These are phyloP conservation scores for Ctenomys sociabilis DNA, from an alignment of 2,113 vertebrate genomes.

Conservation along the genomic window DNA sequence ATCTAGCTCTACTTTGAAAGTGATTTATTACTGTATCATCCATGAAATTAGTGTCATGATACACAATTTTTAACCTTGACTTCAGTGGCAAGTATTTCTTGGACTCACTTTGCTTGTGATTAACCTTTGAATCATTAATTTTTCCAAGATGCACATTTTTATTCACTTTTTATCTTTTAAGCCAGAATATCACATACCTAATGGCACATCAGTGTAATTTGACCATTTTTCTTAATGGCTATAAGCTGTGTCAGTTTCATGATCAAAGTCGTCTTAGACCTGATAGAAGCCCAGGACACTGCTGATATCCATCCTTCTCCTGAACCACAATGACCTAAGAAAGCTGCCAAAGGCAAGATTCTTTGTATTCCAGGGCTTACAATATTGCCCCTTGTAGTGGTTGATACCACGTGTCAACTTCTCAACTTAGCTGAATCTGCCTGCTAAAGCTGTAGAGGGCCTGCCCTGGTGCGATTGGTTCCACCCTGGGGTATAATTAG, in stretches of 20 bases:
- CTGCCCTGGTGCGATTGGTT: no score
- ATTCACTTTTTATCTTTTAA: slow-evolving; percentile 27
- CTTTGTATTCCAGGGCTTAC: neutral
- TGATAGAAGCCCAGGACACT: neutral
- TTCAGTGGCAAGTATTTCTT: slow-evolving; percentile 11
- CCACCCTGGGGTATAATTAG: no score
- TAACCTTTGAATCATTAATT: slow-evolving; percentile 43
- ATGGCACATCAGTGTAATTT: neutral
- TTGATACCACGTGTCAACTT: no score
- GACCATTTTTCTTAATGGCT: neutral
- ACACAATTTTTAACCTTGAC: neutral
- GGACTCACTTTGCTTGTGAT: slow-evolving; percentile 33
- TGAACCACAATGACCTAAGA: neutral
- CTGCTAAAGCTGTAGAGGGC: no score
- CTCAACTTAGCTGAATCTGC: no score
- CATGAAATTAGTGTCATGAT: neutral
- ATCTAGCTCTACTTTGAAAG: neutral
- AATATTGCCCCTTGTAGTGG: neutral
- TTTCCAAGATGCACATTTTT: slow-evolving; percentile 39
- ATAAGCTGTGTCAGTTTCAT: neutral
- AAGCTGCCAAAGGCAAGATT: neutral
- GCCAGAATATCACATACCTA: neutral
- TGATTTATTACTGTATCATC: neutral
- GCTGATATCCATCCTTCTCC: neutral
- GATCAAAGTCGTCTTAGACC: neutral